Evolutionary conservation across 1,140 invertebrate genomes (phyloP).

Genomic region (Prorops nasuta): DNA sequence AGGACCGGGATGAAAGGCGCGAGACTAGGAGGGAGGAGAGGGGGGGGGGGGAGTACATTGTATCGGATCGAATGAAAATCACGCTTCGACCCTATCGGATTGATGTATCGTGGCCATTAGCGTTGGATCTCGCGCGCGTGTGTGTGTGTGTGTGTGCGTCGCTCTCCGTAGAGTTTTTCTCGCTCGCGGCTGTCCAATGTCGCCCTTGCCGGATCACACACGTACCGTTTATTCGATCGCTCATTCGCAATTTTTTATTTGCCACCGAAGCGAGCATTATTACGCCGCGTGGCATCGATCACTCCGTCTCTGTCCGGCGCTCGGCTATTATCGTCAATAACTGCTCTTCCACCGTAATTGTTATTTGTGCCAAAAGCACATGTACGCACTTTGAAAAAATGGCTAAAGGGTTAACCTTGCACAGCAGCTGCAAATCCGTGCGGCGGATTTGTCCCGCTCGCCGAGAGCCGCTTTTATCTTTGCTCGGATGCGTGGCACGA

Average conservation of each 20-base stretch:
- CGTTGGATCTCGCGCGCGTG: conserved; percentile 20
- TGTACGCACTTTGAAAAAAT: too few relatives aligned
- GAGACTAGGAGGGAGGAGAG: background rate
- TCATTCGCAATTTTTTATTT: background rate
- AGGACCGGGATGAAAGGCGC: background rate
- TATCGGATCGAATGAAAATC: conserved; percentile 39
- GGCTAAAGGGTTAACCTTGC: too few relatives aligned
- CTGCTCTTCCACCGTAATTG: too few relatives aligned
- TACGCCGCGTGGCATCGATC: too few relatives aligned
- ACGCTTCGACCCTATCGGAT: conserved; percentile 15
- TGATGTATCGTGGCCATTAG: conserved; percentile 28
- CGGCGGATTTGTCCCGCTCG: too few relatives aligned
- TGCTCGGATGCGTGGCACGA: too few relatives aligned
- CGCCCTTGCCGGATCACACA: background rate
- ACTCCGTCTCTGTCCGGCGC: background rate
- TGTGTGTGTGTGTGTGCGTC: conserved; percentile 2
- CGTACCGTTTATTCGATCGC: background rate
- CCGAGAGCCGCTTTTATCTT: too few relatives aligned
- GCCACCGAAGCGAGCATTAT: background rate
- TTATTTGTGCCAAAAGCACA: too few relatives aligned
- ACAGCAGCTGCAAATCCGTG: too few relatives aligned
- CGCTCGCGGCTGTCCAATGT: conserved; percentile 13
- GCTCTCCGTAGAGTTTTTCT: too few relatives aligned
- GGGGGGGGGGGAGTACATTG: conserved; percentile 4
- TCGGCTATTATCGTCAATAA: too few relatives aligned